Evolutionary conservation across 2,797 vertebrate species (phyloP).

Genomic region (Periparus ater): DNA sequence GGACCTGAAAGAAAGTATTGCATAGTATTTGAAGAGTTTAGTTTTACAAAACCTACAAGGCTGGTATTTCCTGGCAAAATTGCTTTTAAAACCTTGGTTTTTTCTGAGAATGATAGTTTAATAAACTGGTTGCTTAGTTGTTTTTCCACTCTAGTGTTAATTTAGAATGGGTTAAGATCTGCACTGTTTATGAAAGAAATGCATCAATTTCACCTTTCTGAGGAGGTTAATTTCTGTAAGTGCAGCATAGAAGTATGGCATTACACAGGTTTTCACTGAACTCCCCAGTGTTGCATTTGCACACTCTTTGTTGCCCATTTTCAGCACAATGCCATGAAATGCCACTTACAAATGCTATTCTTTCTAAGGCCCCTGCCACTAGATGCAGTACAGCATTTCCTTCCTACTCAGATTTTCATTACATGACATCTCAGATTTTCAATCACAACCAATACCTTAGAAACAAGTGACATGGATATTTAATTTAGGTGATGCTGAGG

Average conservation of each 20-base stretch:
- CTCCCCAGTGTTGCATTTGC: neutral
- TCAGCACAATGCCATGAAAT: neutral
- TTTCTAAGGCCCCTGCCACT: neutral
- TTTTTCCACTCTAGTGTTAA: neutral
- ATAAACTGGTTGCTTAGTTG: neutral
- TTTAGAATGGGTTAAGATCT: neutral
- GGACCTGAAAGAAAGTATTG: neutral
- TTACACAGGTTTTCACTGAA: neutral
- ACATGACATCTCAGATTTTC: neutral
- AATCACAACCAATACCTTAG: neutral
- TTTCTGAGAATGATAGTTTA: neutral
- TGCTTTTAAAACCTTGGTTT: neutral
- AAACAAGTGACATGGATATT: neutral
- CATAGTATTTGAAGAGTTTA: neutral
- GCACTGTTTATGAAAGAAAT: neutral
- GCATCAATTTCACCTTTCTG: neutral
- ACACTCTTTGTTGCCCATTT: accelerated
- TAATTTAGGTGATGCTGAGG: neutral
- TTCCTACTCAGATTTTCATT: neutral
- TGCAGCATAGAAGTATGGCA: neutral
- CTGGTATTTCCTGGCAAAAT: neutral
- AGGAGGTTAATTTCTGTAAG: neutral
- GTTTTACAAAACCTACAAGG: neutral
- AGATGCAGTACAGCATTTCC: neutral
- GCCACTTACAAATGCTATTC: neutral